A percentile compares a stretch with the other conserved stretches of the same genome.
Conservation (phyloP, 2,113 vertebrate species). For the Paradisaea rubra region DNA sequence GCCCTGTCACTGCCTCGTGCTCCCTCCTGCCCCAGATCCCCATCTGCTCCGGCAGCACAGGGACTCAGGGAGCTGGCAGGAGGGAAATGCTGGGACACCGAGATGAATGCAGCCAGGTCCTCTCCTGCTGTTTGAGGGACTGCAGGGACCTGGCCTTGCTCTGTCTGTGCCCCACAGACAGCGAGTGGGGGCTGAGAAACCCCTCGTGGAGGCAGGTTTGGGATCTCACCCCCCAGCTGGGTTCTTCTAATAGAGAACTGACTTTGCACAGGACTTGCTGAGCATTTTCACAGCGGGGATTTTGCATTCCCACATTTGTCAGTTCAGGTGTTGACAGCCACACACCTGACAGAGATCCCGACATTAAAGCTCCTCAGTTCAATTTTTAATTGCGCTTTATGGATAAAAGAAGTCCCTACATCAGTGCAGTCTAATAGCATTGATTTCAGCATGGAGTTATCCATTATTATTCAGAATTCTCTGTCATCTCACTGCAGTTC, state of each 20-base stretch:
- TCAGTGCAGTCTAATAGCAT: not conserved
- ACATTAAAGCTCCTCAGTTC: not conserved
- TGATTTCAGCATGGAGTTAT: not conserved
- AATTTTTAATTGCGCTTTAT: not conserved
- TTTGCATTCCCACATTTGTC: not conserved
- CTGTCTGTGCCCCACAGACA: not conserved
- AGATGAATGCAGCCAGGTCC: not conserved
- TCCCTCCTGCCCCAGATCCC: not conserved
- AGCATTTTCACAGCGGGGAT: rapidly evolving
- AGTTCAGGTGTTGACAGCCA: not conserved
- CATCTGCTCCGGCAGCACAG: not conserved
- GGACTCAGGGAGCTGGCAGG: rapidly evolving
- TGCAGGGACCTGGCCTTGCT: too few relatives aligned
- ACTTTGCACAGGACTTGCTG: not conserved
- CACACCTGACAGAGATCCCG: not conserved
- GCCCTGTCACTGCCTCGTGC: rapidly evolving
- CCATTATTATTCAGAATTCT: slow-evolving; percentile 20
- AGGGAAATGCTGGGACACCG: not conserved
- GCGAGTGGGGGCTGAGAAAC: not conserved
- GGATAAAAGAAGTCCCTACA: not conserved
- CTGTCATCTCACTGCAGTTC: not conserved
- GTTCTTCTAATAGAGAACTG: not conserved
- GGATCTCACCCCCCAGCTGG: rapidly evolving
- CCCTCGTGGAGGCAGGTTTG: not conserved
- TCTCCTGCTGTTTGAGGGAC: not conserved